Conservation (phyloP, 37 sponge, comb jelly and placozoan genomes). For the Mnemiopsis leidyi region DNA sequence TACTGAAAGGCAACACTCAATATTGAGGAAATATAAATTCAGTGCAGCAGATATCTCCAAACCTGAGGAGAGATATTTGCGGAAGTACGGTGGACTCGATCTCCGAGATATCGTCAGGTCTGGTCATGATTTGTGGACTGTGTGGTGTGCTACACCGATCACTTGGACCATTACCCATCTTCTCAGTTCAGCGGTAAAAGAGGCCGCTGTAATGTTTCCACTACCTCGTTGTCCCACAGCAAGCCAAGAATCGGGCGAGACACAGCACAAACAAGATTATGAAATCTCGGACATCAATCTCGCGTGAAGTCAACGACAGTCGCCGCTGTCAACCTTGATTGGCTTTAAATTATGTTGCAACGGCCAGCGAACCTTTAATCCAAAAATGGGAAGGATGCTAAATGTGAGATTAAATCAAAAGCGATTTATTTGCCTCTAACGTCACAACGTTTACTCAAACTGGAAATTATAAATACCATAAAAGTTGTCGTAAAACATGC, state of each 20-base stretch:
- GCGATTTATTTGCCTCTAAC: not conserved
- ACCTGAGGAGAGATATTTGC: slow-evolving; percentile 44
- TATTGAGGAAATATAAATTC: too few species aligned
- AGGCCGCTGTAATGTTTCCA: too few species aligned
- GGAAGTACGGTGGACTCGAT: slow-evolving; percentile 34
- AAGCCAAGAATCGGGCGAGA: too few species aligned
- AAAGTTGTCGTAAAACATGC: too few species aligned
- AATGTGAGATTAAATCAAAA: not conserved
- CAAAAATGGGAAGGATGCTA: not conserved
- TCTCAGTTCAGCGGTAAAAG: too few species aligned
- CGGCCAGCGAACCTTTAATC: not conserved
- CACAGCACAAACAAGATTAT: not conserved
- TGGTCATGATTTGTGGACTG: not conserved
- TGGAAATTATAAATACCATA: too few species aligned
- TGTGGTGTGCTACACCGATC: not conserved
- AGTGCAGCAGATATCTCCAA: too few species aligned
- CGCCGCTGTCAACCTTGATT: not conserved
- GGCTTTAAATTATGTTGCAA: not conserved
- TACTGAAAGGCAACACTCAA: too few species aligned
- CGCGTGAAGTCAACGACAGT: not conserved
- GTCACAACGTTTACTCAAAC: too few species aligned
- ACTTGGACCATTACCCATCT: slow-evolving; percentile 47
- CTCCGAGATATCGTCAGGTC: slow-evolving; percentile 45
- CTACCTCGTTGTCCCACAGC: too few species aligned
- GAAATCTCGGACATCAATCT: not conserved